Evolutionary conservation across 2,113 vertebrate species (phyloP).

Genomic region (Hemicordylus capensis): DNA sequence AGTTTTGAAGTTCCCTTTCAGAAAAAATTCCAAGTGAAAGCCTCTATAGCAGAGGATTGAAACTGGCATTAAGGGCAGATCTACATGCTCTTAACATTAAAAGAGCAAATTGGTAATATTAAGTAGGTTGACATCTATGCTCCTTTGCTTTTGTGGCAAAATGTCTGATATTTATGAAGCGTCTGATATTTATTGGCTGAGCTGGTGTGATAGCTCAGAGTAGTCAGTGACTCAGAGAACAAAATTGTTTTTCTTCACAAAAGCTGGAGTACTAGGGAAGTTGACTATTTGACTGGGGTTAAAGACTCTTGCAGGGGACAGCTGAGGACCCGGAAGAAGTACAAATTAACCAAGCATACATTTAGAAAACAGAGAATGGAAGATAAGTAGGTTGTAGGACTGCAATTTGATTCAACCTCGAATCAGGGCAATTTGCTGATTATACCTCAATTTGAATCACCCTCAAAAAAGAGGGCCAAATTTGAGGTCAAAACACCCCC

Average conservation of each 20-base stretch:
- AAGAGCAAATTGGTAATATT: not conserved
- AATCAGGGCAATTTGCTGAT: too few species aligned
- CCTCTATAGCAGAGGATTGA: not conserved
- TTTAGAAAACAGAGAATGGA: too few species aligned
- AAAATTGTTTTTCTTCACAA: not conserved
- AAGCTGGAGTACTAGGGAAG: not conserved
- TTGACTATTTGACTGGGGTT: not conserved
- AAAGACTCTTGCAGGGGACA: not conserved
- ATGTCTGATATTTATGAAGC: not conserved
- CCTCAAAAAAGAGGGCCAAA: too few species aligned
- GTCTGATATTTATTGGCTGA: not conserved
- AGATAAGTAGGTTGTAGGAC: too few species aligned
- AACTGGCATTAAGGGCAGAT: not conserved
- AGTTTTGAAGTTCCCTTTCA: slow-evolving; percentile 60
- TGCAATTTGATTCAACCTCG: too few species aligned
- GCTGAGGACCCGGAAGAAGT: not conserved
- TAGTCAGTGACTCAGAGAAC: not conserved
- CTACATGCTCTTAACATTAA: not conserved
- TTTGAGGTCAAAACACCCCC: too few species aligned
- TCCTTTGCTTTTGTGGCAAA: not conserved
- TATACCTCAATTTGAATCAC: too few species aligned
- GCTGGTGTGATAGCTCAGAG: not conserved
- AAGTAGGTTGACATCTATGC: not conserved
- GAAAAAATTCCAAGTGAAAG: too few species aligned
- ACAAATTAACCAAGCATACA: too few species aligned